Percentiles rank a stretch among this genome's conserved stretches.
Evolutionary conservation across 2,113 vertebrate genomes (phyloP).

Genomic region (Globicephala melas): DNA sequence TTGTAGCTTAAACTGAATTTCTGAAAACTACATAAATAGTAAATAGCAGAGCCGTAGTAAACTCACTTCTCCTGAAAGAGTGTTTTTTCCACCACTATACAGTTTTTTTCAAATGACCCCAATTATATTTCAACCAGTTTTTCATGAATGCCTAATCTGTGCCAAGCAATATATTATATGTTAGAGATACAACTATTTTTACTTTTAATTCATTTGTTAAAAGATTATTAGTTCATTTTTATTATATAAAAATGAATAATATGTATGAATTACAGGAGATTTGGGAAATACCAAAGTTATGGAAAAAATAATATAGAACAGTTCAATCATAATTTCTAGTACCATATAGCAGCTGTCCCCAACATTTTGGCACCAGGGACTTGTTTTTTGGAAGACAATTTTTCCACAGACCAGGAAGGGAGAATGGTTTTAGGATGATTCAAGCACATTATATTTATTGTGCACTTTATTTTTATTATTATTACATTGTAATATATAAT

Average conservation of each 20-base stretch:
- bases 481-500: too few species aligned
- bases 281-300: background rate
- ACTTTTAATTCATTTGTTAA: background rate
- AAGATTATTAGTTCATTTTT: background rate
- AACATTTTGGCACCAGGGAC: too few species aligned
- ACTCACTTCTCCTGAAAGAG: background rate
- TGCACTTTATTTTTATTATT: too few species aligned
- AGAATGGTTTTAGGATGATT: too few species aligned
- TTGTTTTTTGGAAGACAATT: too few species aligned
- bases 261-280: background rate
- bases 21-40: background rate
- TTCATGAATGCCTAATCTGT: background rate
- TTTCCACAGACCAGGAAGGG: too few species aligned
- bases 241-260: background rate
- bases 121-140: background rate
- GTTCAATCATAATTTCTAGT: background rate
- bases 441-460: too few species aligned
- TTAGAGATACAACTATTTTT: background rate
- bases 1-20: background rate
- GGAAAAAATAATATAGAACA: background rate
- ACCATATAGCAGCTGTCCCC: too few species aligned
- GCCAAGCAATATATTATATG: background rate
- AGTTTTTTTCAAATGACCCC: background rate
- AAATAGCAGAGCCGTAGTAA: background rate
- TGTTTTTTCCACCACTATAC: background rate